These are phyloP conservation scores for Arrhopalites spinosus DNA, from an alignment of 2,888 invertebrate species.

Conservation along the genomic window DNA sequence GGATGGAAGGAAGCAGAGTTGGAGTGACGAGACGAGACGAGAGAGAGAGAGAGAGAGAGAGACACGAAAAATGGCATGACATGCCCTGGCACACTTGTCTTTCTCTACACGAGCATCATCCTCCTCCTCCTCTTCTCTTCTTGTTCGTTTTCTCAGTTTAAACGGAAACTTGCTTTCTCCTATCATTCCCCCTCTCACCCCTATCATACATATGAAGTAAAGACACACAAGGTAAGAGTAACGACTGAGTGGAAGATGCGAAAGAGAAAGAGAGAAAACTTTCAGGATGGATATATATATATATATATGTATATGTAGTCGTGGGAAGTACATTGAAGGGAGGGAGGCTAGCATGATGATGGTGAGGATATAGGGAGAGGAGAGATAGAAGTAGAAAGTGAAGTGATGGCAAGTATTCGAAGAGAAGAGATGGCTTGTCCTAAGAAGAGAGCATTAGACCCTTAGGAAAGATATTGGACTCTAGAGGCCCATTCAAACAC, in stretches of 20 bases:
- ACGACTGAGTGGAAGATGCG: conserved; percentile 31
- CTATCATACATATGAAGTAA: no score
- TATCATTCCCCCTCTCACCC: neutral
- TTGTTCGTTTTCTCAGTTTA: neutral
- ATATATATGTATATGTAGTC: no score
- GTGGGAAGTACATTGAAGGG: conserved; percentile 6
- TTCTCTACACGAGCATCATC: neutral
- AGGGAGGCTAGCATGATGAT: neutral
- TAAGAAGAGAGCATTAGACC: conserved; percentile 54
- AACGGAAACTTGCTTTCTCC: conserved; percentile 21
- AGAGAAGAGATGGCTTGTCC: conserved; percentile 52
- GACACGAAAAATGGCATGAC: conserved; percentile 5
- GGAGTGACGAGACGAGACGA: conserved; percentile 3
- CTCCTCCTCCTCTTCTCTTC: neutral
- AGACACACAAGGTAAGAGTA: conserved; percentile 31
- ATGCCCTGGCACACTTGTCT: neutral
- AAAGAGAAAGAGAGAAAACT: conserved; percentile 30
- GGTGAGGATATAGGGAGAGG: conserved; percentile 11
- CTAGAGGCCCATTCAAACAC: conserved; percentile 54
- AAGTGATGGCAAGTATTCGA: conserved; percentile 35
- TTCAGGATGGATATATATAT: conserved; percentile 5
- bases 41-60: conserved; percentile 4
- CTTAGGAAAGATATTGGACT: conserved; percentile 53
- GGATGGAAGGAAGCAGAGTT: conserved; percentile 23
- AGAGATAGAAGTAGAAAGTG: conserved; percentile 30